Evolutionary conservation across 2,113 vertebrate species (phyloP), one percentile per base, ranked within the genome.

Genomic region (Polyodon spathula): DNA sequence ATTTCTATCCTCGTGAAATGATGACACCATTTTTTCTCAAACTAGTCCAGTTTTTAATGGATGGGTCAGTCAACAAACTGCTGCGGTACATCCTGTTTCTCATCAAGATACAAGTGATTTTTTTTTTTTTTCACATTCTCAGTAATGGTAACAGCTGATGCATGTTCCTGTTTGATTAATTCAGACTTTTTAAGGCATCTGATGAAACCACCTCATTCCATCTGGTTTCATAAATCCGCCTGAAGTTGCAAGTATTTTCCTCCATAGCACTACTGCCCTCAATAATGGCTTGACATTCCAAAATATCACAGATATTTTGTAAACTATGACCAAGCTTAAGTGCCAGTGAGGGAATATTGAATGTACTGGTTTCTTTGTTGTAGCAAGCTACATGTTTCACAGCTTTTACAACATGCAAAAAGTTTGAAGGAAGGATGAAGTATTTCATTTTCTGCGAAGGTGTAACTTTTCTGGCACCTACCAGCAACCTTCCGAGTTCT

Each of bases 1-100:
- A 68, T 71, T 11, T 66, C 62, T 11, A 75, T 46, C 10, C 71
- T 67, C 1, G 52, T 50, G 46, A 73, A 78, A 6, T 74, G 61
- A 2, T 62, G 42, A 14, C 72, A 77, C 58, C 55, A 54, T 40
- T 59, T 60, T 50, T 54, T 68, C 17, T n/a, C n/a, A n/a, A n/a
- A n/a, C n/a, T n/a, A n/a, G n/a, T n/a, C n/a, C n/a, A 44, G 43
- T 44, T 44, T 7, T 12, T 44, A 8, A 7, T 12, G 12, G 43
- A 44, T 8, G 7, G 7, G 7, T 44, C 43, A 7, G 7, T 44
- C 43, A 44, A 8, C 43, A 44, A 12, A 8, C 12, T 44, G 7
- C 12, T 7, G 12, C 12, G 12, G 12, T 44, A 44, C 12, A 8
- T 12, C 12, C 12, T 12, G 1, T 12, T 44, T 44, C 7, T 44